A percentile compares a stretch with the other conserved stretches of the same genome.
phyloP scores from a whole-genome alignment of 2,797 vertebrate genomes.

The Monodelphis domestica region DNA sequence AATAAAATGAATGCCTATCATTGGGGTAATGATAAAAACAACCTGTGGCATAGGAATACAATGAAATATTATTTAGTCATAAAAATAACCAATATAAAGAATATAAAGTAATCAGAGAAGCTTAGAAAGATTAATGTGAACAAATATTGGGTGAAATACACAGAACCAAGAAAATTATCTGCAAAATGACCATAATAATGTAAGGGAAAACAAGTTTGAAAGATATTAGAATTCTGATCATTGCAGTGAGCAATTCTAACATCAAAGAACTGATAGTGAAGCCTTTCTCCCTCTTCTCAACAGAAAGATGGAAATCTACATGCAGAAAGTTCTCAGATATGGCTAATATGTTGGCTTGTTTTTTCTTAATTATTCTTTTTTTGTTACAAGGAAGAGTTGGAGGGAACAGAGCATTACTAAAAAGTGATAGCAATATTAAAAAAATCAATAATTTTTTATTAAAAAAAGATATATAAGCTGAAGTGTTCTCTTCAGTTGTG shows the following conservation, averaged over 20 bases:
- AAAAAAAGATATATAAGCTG: not conserved
- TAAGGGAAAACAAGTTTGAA: not conserved
- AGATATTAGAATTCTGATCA: not conserved
- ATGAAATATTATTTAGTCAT: not conserved
- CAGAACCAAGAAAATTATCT: not conserved
- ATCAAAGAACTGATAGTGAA: not conserved
- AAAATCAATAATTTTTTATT: not conserved
- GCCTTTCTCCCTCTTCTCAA: not conserved
- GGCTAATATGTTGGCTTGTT: not conserved
- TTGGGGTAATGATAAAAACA: not conserved
- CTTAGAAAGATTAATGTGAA: not conserved
- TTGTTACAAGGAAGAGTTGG: not conserved
- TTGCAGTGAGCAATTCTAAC: not conserved
- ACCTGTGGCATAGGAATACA: not conserved
- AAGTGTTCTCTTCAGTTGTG: not conserved
- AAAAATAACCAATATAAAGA: not conserved
- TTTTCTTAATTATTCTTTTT: not conserved
- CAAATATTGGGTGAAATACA: not conserved
- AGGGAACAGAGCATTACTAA: not conserved
- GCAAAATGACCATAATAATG: not conserved
- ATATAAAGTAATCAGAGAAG: not conserved
- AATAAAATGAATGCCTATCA: not conserved
- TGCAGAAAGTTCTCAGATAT: not conserved
- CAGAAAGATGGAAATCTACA: not conserved
- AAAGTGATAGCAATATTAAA: not conserved